Evolutionary conservation across 2,797 vertebrate genomes (phyloP).

Genomic region (Gephyroberyx darwinii): DNA sequence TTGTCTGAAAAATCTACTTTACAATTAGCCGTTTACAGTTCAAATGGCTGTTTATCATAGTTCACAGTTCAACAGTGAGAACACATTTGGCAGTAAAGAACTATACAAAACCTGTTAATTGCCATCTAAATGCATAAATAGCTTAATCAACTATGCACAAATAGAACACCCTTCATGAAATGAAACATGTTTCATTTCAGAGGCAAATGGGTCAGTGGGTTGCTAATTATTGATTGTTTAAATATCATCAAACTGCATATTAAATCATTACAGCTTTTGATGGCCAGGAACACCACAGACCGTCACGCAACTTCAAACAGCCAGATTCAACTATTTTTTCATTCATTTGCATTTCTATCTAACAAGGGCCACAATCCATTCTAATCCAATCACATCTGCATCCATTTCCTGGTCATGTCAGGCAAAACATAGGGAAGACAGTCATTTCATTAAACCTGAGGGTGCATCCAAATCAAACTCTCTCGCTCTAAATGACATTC

Average conservation of each 20-base stretch:
- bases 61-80: slow-evolving; percentile 55
- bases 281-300: slow-evolving; percentile 67
- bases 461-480: slow-evolving; percentile 37
- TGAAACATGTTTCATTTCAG: slow-evolving; percentile 75
- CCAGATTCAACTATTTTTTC: slow-evolving; percentile 54
- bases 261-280: slow-evolving; percentile 74
- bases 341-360: slow-evolving; percentile 68
- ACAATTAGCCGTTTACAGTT: slow-evolving; percentile 49
- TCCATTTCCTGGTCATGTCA: slow-evolving; percentile 30
- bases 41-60: slow-evolving; percentile 61
- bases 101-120: slow-evolving; percentile 73
- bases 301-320: slow-evolving; percentile 68
- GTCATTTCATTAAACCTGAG: slow-evolving; percentile 47
- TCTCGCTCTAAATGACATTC: slow-evolving; percentile 25
- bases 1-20: slow-evolving; percentile 35
- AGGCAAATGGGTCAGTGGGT: slow-evolving; percentile 78
- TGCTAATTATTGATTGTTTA: slow-evolving; percentile 82
- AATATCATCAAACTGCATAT: slow-evolving; percentile 78
- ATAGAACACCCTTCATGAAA: slow-evolving; percentile 74
- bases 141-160: slow-evolving; percentile 74
- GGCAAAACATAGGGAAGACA: slow-evolving; percentile 19
- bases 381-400: slow-evolving; percentile 44
- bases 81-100: slow-evolving; percentile 58
- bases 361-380: slow-evolving; percentile 45
- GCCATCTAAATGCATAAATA: slow-evolving; percentile 77